Base-by-base conservation (phyloP, 1,140 invertebrate genomes). In the Caerostris extrusa region DNA sequence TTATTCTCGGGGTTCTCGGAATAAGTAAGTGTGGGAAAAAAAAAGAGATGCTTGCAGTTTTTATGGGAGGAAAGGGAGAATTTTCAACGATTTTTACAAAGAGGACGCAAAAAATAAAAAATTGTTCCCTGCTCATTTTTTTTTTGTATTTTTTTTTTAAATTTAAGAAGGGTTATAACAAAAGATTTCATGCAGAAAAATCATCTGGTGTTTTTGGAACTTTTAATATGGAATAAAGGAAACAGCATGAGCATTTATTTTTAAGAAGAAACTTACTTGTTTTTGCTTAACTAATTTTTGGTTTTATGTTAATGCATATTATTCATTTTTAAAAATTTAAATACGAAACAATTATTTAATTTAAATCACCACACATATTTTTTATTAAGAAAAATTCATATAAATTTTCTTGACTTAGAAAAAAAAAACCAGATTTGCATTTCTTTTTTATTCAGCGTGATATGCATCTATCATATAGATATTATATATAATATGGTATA, bases 21-120 rank as follows among this genome's bases (percentile, higher is more conserved):
- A 83, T 83, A 83, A 83, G 56, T 58, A 83, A 83, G 82, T 83
- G 82, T 83, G 82, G 82, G 82, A 83, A 83, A 57, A 83, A n/a
- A 83, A 83, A 55, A 53, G 82, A 83, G 14, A 58, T 57, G 82
- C 82, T 57, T 57, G 82, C 82, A 58, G 56, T 83, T 83, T 83
- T 83, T 83, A 57, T 83, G n/a, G 82, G 55, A 58, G n/a, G 57
- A 58, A 56, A 17, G 71, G 71, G 71, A 77, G 71, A 34, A 34
- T 58, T 83, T 83, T 56, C 82, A 83, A 83, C 82, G 82, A 83
- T 77, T 83, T 83, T 58, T 55, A 57, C 82, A 57, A 19, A 83
- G 82, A 55, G 82, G 53, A 83, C 17, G 82, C n/a, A 19, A 58
- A n/a, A n/a, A 58, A 55, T 58, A 83, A 83, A 58, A 34, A 77